Percentiles rank a stretch among this genome's conserved stretches.
These are phyloP conservation scores for Pagrus major DNA, from an alignment of 2,113 vertebrate species.

Conservation along the genomic window DNA sequence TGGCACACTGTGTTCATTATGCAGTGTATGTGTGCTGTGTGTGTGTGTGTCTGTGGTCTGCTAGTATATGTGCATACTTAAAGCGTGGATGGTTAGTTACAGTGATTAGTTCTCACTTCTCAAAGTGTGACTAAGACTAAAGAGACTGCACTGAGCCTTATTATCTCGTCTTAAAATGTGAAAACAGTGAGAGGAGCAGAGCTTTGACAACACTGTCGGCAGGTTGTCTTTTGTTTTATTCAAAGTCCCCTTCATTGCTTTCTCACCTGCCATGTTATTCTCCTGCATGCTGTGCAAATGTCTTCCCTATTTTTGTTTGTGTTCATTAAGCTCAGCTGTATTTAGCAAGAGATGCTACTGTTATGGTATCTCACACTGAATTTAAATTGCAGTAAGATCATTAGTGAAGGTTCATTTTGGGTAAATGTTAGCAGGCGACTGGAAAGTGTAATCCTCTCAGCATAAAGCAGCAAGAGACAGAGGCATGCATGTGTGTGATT, in stretches of 20 bases:
- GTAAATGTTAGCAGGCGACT: neutral
- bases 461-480: constrained; percentile 3
- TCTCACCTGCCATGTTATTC: constrained; percentile 31
- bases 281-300: constrained; percentile 8
- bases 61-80: neutral
- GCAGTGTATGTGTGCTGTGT: neutral
- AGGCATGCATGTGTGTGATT: constrained; percentile 5
- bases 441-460: constrained; percentile 5
- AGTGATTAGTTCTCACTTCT: constrained; percentile 4
- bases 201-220: constrained; percentile 12
- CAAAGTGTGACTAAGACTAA: neutral
- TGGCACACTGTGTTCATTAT: neutral
- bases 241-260: constrained; percentile 23
- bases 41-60: neutral
- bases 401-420: neutral
- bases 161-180: constrained; percentile 13
- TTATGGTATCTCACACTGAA: neutral
- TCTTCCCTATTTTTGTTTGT: constrained; percentile 13
- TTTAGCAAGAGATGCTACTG: neutral
- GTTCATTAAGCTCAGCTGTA: neutral
- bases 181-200: constrained; percentile 16
- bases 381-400: neutral
- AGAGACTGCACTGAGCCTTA: neutral
- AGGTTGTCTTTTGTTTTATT: constrained; percentile 38
- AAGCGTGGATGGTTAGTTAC: constrained; percentile 24